Base-by-base conservation (phyloP, 2,797 vertebrate species). In the Amphiprion clarkii region DNA sequence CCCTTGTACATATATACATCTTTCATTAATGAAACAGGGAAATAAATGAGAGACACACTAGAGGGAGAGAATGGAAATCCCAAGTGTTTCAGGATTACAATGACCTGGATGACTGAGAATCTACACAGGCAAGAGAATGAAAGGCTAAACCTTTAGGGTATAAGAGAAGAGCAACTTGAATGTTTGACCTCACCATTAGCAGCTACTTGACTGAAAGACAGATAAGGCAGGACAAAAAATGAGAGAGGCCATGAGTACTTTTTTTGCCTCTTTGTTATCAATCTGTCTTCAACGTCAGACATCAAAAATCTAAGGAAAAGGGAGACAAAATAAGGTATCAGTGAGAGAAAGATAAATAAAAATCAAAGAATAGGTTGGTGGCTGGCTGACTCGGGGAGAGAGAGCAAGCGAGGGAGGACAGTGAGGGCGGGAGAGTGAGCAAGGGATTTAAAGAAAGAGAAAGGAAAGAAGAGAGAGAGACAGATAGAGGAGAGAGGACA, bases 401-500 rank as follows among this genome's bases (percentile, higher is more conserved):
- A 75, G 46, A 63, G 33, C 27, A 27, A 60, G 48, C 51, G 64
- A 65, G 68, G 46, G 64, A 70, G 74, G 67, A 71, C 44, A 42
- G 68, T 36, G 13, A 78, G 79, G 64, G 40, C 70, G 72, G 68
- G 60, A 85, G 71, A 78, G 68, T 76, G 87, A 90, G 76, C 36
- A 11, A 86, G 87, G 81, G 86, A 89, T 90, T 88, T 81, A 61
- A 85, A 86, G 76, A 75, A 76, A 78, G 71, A 74, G 74, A 77
- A 79, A 27, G 73, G 52, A 78, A 79, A 74, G 63, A 78, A 81
- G 71, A 58, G 67, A 67, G 66, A 75, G 87, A 88, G 80, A 88
- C 71, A 79, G 81, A 89, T 78, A 85, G 82, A 86, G 76, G 85
- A 85, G 79, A 87, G 85, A 92, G 89, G 92, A 91, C 89, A 92